Evolutionary conservation across 2,888 invertebrate genomes (phyloP).

Genomic region (Chaetogeoica ovagalla): DNA sequence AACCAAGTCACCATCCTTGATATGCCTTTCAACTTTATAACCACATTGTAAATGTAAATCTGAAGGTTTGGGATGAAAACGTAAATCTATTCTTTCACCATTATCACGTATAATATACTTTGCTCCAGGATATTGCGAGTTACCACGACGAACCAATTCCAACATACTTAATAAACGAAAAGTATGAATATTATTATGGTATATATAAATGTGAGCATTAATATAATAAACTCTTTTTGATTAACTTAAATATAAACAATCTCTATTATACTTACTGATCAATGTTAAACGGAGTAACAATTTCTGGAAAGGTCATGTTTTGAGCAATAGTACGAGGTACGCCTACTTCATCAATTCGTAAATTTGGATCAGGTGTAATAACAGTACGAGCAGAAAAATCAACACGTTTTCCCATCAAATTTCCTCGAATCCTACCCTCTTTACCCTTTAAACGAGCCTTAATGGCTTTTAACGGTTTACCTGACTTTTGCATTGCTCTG

Average conservation of each 20-base stretch:
- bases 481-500: slow-evolving; percentile 97
- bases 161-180: slow-evolving; percentile 67
- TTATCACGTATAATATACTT: slow-evolving; percentile 99
- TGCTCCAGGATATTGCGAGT: slow-evolving; percentile 98
- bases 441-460: slow-evolving; percentile 97
- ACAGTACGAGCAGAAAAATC: slow-evolving; percentile 99
- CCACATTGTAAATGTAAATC: slow-evolving; percentile 96
- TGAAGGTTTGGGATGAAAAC: slow-evolving; percentile 97
- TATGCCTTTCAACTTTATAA: slow-evolving; percentile 88
- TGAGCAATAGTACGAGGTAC: slow-evolving; percentile 98
- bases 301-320: slow-evolving; percentile 98
- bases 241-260: too few relatives aligned
- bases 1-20: slow-evolving; percentile 95
- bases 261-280: slow-evolving; percentile 70
- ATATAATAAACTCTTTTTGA: too few relatives aligned
- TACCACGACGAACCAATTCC: slow-evolving; percentile 92
- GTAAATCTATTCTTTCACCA: slow-evolving; percentile 95
- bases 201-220: too few relatives aligned
- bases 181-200: background rate
- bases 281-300: slow-evolving; percentile 99
- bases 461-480: slow-evolving; percentile 95
- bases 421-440: slow-evolving; percentile 98
- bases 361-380: slow-evolving; percentile 93
- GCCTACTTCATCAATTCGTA: slow-evolving; percentile 91
- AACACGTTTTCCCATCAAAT: slow-evolving; percentile 99